Evolutionary conservation across 2,888 invertebrate genomes (phyloP).

Genomic region (Hermaeophaga mercurialis): DNA sequence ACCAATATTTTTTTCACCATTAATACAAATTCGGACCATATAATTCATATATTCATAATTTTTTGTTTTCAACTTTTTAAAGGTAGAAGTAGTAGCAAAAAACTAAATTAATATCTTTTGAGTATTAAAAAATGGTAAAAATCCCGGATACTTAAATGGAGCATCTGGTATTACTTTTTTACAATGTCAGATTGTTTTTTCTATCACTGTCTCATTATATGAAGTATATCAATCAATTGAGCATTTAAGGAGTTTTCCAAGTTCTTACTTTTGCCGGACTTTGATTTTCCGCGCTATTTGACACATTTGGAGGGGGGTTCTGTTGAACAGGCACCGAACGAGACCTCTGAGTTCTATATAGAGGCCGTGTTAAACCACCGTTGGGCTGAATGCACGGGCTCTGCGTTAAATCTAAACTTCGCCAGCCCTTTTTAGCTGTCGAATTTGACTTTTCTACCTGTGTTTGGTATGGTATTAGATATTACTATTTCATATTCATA

Average conservation of each 20-base stretch:
- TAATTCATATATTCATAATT: no score
- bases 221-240: constrained; percentile 21
- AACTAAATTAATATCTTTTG: no score
- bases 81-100: no score
- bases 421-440: constrained; percentile 59
- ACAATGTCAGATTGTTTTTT: neutral
- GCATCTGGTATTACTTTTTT: no score
- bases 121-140: no score
- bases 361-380: constrained; percentile 58
- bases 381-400: constrained; percentile 50
- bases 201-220: neutral
- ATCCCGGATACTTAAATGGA: no score
- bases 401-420: constrained; percentile 60
- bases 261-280: constrained; percentile 55
- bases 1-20: no score
- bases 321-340: constrained; percentile 65
- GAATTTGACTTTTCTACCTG: constrained; percentile 52
- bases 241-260: constrained; percentile 17
- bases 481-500: constrained; percentile 19
- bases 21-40: no score
- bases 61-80: no score
- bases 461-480: constrained; percentile 42
- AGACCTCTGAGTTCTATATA: constrained; percentile 67
- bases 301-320: constrained; percentile 45
- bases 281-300: constrained; percentile 47